Evolutionary conservation across 2,113 vertebrate species (phyloP).

Genomic region (Ammospiza caudacuta): DNA sequence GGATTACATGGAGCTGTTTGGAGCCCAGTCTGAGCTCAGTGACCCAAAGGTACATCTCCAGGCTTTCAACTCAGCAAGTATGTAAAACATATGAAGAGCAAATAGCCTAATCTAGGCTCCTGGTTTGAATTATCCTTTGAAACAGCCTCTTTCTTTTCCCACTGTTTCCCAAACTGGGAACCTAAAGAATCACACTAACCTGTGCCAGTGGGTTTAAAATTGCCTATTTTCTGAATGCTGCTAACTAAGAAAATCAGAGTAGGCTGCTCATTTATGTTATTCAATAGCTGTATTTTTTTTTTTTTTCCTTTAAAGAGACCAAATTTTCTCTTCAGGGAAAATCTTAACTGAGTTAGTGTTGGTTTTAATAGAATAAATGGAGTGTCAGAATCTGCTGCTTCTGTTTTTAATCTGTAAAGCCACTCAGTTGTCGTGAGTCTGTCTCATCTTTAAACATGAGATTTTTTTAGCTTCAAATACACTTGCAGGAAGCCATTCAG

Average conservation of each 20-base stretch:
- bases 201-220: background rate
- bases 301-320: background rate
- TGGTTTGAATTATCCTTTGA: background rate
- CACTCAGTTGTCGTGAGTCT: background rate
- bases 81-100: background rate
- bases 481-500: background rate
- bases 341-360: background rate
- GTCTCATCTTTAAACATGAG: conserved; percentile 9
- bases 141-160: background rate
- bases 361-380: background rate
- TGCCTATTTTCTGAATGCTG: background rate
- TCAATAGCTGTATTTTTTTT: background rate
- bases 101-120: background rate
- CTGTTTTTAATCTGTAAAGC: background rate
- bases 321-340: background rate
- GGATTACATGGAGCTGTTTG: background rate
- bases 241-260: background rate
- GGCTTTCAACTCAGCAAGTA: background rate
- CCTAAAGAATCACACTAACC: background rate
- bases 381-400: background rate
- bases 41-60: background rate
- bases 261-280: background rate
- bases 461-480: background rate
- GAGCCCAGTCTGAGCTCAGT: background rate
- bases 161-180: background rate